These are phyloP conservation scores for Geopemphigus sp. DNA, from an alignment of 1,140 invertebrate species.

Conservation along the genomic window DNA sequence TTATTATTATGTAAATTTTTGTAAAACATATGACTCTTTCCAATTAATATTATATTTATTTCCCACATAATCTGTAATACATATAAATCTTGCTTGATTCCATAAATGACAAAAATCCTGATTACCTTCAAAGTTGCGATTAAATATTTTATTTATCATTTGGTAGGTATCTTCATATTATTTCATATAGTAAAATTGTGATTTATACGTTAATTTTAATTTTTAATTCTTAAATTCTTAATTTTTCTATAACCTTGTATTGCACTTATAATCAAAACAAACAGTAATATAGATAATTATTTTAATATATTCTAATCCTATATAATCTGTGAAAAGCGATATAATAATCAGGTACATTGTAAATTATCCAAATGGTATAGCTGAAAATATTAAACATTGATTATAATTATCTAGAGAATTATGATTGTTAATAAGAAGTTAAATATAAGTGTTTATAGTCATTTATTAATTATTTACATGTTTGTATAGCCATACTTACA, in stretches of 20 bases:
- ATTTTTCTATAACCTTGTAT: not conserved
- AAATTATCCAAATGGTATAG: not conserved
- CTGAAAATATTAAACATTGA: not conserved
- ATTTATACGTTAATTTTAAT: too few relatives aligned
- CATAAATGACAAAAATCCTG: not conserved
- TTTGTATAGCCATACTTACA: not conserved
- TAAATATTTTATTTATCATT: not conserved
- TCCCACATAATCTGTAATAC: too few relatives aligned
- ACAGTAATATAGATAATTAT: not conserved
- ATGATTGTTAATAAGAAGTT: not conserved
- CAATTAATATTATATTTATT: too few relatives aligned
- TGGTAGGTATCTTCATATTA: not conserved
- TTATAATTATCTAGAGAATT: not conserved
- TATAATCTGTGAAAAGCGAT: not conserved
- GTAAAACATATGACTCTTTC: too few relatives aligned
- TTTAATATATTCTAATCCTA: slow-evolving; percentile 13
- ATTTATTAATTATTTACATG: not conserved
- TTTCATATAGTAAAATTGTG: too few relatives aligned
- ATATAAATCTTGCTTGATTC: too few relatives aligned
- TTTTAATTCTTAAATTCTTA: not conserved
- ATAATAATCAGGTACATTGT: not conserved
- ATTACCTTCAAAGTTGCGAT: slow-evolving; percentile 8
- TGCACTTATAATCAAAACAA: not conserved
- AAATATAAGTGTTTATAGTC: not conserved
- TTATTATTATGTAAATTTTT: too few relatives aligned